Conservation (phyloP, 1,140 invertebrate genomes). For the Drosophila mauritiana region DNA sequence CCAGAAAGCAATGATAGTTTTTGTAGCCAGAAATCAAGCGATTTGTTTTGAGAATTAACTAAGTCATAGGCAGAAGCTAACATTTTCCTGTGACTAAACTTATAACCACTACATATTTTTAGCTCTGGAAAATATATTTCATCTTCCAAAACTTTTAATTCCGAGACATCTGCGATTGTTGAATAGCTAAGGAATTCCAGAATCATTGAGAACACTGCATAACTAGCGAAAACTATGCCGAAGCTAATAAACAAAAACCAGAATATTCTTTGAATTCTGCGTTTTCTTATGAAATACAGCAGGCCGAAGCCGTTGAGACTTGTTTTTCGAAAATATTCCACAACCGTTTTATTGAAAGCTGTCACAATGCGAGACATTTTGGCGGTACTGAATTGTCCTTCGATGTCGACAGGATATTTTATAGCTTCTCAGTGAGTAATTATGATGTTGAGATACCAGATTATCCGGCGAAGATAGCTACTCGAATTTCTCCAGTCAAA, state of each 20-base stretch:
- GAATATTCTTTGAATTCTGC: constrained; percentile 54
- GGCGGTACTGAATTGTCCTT: constrained; percentile 4
- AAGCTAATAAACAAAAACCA: constrained; percentile 63
- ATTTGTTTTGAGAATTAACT: neutral
- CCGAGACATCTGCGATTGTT: constrained; percentile 46
- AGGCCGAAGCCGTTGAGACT: constrained; percentile 69
- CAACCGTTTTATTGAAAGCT: constrained; percentile 42
- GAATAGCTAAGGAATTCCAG: constrained; percentile 48
- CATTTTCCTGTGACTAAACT: constrained; percentile 44
- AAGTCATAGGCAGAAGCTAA: constrained; percentile 21
- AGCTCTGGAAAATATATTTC: constrained; percentile 23
- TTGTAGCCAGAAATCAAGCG: constrained; percentile 18
- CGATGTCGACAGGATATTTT: constrained; percentile 1
- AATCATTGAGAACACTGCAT: constrained; percentile 42
- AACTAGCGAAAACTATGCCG: constrained; percentile 44
- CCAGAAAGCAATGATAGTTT: constrained; percentile 26
- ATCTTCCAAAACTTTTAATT: neutral
- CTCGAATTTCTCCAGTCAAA: constrained; percentile 1
- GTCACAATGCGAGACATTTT: constrained; percentile 50
- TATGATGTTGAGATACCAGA: constrained; percentile 10
- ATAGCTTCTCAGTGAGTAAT: constrained; percentile 13
- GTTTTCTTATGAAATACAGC: constrained; percentile 60
- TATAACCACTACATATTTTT: constrained; percentile 49
- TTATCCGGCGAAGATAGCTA: constrained; percentile 10
- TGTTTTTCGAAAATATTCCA: constrained; percentile 70